Evolutionary conservation across 2,797 vertebrate genomes (phyloP).

Genomic region (Sternarchorhynchus goeldii): DNA sequence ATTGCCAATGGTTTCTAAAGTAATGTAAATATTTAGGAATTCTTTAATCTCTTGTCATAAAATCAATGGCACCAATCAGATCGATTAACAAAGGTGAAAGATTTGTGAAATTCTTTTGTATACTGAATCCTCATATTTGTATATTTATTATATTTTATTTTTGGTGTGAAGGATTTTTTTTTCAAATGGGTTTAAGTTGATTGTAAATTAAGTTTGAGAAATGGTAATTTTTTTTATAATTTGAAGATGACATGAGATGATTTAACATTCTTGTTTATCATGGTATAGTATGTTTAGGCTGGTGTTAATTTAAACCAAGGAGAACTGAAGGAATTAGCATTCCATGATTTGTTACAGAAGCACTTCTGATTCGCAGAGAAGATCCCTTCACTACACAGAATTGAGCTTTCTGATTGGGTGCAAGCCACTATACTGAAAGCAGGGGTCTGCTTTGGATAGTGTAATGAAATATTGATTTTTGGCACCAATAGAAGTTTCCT

Average conservation of each 20-base stretch:
- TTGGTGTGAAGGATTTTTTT: constrained; percentile 7
- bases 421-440: not conserved
- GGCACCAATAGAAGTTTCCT: not conserved
- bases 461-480: constrained; percentile 18
- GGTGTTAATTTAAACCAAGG: constrained; percentile 15
- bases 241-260: constrained; percentile 21
- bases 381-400: constrained; percentile 4
- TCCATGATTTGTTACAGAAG: not conserved
- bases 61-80: not conserved
- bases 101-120: constrained; percentile 2
- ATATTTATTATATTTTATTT: not conserved
- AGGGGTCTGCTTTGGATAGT: constrained; percentile 1
- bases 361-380: not conserved
- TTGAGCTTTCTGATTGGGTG: constrained; percentile 3
- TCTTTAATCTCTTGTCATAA: not conserved
- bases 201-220: constrained; percentile 22
- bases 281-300: constrained; percentile 19
- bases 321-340: not conserved
- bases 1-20: constrained; percentile 20
- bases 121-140: not conserved
- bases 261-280: constrained; percentile 10
- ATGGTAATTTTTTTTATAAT: constrained; percentile 1
- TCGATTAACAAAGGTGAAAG: not conserved
- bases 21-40: not conserved
- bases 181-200: constrained; percentile 2